Base-by-base conservation (phyloP, 2,797 vertebrate species). In the Distichodus sexfasciatus region DNA sequence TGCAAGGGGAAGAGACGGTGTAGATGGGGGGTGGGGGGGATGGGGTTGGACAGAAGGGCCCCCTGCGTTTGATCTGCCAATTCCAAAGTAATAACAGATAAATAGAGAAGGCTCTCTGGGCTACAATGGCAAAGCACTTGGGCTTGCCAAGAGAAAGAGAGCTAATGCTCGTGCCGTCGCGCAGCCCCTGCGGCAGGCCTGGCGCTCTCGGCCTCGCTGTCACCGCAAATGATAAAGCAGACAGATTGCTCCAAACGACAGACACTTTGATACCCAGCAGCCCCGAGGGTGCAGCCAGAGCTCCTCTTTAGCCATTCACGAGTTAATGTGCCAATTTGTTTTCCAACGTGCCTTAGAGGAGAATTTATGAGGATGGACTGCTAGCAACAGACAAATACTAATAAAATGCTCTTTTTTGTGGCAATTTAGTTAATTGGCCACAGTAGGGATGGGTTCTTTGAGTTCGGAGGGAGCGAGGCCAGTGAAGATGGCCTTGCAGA, bases 381-480 rank as follows among this genome's bases (percentile, higher is more conserved):
- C 88, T 82, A 88, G 91, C 91, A 91, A 83, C 88, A 90, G 92
- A 91, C 92, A 92, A 94, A 95, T 91, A 91, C 93, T 93, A 94
- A 96, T 96, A 95, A 96, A 96, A 95, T 90, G 90, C 87, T 93
- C 86, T 78, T 81, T n/a, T 96, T 94, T 93, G 88, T 88, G 87
- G 88, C 94, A 93, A 93, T 95, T 92, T 90, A 92, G 90, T 94
- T 95, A 95, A 94, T 95, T 95, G 93, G 92, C 91, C 94, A 92
- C 92, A 91, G 91, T 92, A 91, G 93, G 92, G 86, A 92, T 70
- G 82, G 77, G 78, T 75, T 81, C 8, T 58, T 84, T 77, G 82
- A 81, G 51, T 68, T 81, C n/a, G 65, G 78, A 79, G 74, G 74
- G 79, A 76, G 71, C 76, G 75, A 81, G 75, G 74, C 70, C 50